Evolutionary conservation across 92 coral and sea anemone species (phyloP).

Genomic region (Phenganax stokvisi): DNA sequence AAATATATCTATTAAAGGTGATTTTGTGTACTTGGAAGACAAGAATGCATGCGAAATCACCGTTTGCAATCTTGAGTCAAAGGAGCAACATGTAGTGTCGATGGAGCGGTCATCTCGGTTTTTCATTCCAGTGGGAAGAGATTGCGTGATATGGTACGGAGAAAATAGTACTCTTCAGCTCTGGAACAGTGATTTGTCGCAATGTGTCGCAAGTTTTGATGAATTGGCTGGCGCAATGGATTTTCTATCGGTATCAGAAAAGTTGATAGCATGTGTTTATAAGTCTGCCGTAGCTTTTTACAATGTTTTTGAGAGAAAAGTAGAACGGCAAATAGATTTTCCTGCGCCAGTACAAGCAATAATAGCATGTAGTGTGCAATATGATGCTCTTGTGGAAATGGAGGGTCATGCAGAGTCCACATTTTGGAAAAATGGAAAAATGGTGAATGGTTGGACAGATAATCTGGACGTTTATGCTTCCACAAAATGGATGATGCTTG

Average conservation of each 20-base stretch:
- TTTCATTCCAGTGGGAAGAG: background rate
- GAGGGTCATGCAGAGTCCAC: background rate
- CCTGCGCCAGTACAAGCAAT: background rate
- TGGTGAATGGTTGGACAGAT: background rate
- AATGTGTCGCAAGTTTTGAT: conserved; percentile 4
- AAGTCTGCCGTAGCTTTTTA: background rate
- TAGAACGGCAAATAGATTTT: background rate
- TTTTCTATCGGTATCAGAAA: conserved; percentile 1
- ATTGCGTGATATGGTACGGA: conserved; percentile 1
- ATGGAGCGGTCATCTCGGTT: background rate
- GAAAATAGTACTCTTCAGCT: background rate
- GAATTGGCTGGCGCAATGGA: background rate
- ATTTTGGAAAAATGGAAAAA: background rate
- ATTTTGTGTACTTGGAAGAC: background rate
- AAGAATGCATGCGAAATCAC: too few species aligned
- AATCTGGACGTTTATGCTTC: background rate
- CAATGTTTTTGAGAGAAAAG: background rate
- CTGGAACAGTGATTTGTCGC: conserved; percentile 37
- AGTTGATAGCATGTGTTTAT: conserved; percentile 12
- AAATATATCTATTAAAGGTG: background rate
- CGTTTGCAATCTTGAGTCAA: background rate
- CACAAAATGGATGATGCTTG: background rate
- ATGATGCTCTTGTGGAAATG: background rate
- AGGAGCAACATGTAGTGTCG: background rate
- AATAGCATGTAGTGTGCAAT: background rate